These are phyloP conservation scores for Priocnemis perturbator DNA, from an alignment of 2,888 invertebrate species.

Conservation along the genomic window DNA sequence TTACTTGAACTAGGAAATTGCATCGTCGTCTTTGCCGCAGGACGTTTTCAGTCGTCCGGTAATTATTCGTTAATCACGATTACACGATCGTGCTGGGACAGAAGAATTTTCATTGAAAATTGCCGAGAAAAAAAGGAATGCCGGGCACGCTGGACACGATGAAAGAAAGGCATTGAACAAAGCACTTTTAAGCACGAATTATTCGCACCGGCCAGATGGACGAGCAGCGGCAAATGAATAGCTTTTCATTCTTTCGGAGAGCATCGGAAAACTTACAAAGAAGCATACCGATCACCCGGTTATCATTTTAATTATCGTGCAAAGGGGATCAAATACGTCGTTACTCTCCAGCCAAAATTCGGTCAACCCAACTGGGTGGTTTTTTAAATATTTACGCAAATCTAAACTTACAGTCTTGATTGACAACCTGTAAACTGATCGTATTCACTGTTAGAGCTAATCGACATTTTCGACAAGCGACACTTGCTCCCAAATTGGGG, in stretches of 20 bases:
- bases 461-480: no score
- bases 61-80: no score
- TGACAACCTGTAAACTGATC: no score
- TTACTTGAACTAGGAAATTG: no score
- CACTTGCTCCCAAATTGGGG: no score
- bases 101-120: slow-evolving; percentile 4
- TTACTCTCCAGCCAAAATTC: no score
- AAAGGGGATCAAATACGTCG: neutral
- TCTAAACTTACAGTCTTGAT: no score
- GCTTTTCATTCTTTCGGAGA: neutral
- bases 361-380: no score
- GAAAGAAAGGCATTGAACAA: neutral
- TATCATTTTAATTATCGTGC: neutral
- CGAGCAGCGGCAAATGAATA: neutral
- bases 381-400: no score
- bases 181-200: slow-evolving; percentile 1
- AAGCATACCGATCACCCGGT: neutral
- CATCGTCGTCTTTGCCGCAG: no score
- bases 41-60: no score
- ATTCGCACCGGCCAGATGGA: slow-evolving; percentile 2
- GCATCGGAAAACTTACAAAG: neutral
- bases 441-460: no score
- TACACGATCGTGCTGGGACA: neutral
- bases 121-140: neutral
- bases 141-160: neutral